Evolutionary conservation across 1,140 invertebrate species (phyloP).

Genomic region (Oedothorax gibbosus): DNA sequence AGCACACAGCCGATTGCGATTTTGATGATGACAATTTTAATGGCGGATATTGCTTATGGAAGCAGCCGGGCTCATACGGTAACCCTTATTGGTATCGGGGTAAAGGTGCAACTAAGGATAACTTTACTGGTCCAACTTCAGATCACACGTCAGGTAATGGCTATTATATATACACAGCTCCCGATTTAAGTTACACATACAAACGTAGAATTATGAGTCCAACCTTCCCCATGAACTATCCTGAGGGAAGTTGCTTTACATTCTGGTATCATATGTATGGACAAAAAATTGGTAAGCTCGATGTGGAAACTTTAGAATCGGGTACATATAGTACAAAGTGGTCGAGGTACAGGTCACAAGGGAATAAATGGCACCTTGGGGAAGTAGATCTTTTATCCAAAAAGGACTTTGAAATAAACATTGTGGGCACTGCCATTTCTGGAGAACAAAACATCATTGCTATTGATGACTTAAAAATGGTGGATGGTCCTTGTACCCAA

Average conservation of each 20-base stretch:
- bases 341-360: slow-evolving; percentile 23
- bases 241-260: slow-evolving; percentile 60
- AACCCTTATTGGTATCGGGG: slow-evolving; percentile 40
- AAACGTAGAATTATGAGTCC: slow-evolving; percentile 15
- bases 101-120: slow-evolving; percentile 21
- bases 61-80: background rate
- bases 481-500: slow-evolving; percentile 63
- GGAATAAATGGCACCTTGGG: slow-evolving; percentile 46
- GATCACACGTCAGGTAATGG: slow-evolving; percentile 63
- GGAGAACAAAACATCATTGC: slow-evolving; percentile 66
- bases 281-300: slow-evolving; percentile 47
- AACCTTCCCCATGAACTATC: slow-evolving; percentile 16
- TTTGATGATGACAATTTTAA: slow-evolving; percentile 60
- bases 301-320: slow-evolving; percentile 23
- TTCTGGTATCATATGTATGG: slow-evolving; percentile 65
- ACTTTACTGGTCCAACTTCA: slow-evolving; percentile 60
- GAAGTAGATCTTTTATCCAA: slow-evolving; percentile 33
- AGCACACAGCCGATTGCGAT: slow-evolving; percentile 56
- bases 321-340: background rate
- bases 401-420: slow-evolving; percentile 30
- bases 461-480: slow-evolving; percentile 68
- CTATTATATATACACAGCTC: slow-evolving; percentile 61
- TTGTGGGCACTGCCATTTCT: background rate
- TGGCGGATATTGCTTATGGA: slow-evolving; percentile 55
- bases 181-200: background rate